A percentile compares a stretch with the other conserved stretches of the same genome.
These are phyloP conservation scores for Julus scanicus DNA, from an alignment of 2,888 invertebrate species.

Conservation along the genomic window DNA sequence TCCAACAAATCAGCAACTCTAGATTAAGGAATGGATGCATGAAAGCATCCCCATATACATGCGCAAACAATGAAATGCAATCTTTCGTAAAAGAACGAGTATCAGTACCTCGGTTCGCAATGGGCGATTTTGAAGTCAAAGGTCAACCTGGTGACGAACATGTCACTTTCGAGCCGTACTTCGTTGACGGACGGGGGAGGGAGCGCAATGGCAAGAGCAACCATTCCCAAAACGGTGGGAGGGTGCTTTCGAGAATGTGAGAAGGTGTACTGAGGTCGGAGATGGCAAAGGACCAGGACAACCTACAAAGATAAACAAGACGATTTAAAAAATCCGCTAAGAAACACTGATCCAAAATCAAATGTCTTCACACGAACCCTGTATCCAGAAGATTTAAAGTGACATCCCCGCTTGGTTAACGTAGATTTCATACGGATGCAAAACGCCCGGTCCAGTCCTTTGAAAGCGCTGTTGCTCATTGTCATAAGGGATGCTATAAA, in stretches of 20 bases:
- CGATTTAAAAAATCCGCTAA: slow-evolving; percentile 41
- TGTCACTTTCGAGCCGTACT: slow-evolving; percentile 89
- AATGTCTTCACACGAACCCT: slow-evolving; percentile 75
- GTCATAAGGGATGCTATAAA: slow-evolving; percentile 61
- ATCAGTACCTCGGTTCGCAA: slow-evolving; percentile 90
- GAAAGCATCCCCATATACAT: too few species aligned
- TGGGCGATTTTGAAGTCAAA: slow-evolving; percentile 97
- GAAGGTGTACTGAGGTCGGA: slow-evolving; percentile 93
- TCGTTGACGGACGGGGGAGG: slow-evolving; percentile 98
- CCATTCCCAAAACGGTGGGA: slow-evolving; percentile 90
- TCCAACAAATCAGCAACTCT: slow-evolving; percentile 94
- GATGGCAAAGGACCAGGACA: slow-evolving; percentile 88
- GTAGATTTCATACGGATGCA: slow-evolving; percentile 98
- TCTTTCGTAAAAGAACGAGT: too few species aligned
- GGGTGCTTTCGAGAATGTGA: slow-evolving; percentile 80
- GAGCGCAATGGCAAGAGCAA: slow-evolving; percentile 92
- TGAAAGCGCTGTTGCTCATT: slow-evolving; percentile 69
- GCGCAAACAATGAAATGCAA: too few species aligned
- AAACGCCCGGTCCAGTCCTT: slow-evolving; percentile 90
- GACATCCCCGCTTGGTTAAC: slow-evolving; percentile 94
- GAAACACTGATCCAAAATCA: neutral
- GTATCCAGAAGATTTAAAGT: slow-evolving; percentile 95
- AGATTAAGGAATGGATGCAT: slow-evolving; percentile 52
- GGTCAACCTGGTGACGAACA: slow-evolving; percentile 92
- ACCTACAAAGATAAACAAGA: too few species aligned